Evolutionary conservation across 2,113 vertebrate genomes (phyloP), one percentile per base, ranked within the genome.

Genomic region (Phasianus colchicus): DNA sequence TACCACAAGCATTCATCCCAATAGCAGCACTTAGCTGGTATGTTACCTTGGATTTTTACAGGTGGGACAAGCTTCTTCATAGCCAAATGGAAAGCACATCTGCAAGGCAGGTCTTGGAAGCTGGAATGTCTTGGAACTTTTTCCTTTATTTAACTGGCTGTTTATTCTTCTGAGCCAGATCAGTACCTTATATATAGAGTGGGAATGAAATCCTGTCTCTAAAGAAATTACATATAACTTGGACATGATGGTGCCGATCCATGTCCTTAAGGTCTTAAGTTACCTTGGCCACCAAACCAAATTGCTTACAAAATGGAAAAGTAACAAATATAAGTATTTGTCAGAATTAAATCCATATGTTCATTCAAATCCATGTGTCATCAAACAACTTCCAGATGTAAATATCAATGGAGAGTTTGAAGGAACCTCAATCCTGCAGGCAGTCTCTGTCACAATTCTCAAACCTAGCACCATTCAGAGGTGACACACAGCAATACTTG

Each of bases 301-400:
- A 79, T 65, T 79, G 77, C 76, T 91, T 83, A 89, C 79, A 93
- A 95, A 93, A 75, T 89, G 94, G 76, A 73, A 95, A 89, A 77
- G 40, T 86, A 92, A 91, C 61, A 96, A 92, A 94, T 88, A 88
- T 79, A 72, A 86, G 75, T 66, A 86, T 91, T 92, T 89, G 85
- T 80, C 58, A 83, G 91, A 91, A 92, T 80, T 57, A 92, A 93
- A 78, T 79, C 83, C 80, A 13, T 32, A 54, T 90, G 86, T 70
- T 88, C 47, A 34, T 85, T 92, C 27, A 81, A 83, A 83, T 92
- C 45, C 34, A 40, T 45, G 48, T 86, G 60, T 77, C 61, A 74
- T 67, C 71, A 86, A 86, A 80, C 47, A 91, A 85, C 40, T 93
- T 97, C 86, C 86, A 95, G 91, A 96, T 89, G 91, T 92, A 78